Conservation (phyloP, 2,797 vertebrate genomes). For the Pyrrhura leucotis region DNA sequence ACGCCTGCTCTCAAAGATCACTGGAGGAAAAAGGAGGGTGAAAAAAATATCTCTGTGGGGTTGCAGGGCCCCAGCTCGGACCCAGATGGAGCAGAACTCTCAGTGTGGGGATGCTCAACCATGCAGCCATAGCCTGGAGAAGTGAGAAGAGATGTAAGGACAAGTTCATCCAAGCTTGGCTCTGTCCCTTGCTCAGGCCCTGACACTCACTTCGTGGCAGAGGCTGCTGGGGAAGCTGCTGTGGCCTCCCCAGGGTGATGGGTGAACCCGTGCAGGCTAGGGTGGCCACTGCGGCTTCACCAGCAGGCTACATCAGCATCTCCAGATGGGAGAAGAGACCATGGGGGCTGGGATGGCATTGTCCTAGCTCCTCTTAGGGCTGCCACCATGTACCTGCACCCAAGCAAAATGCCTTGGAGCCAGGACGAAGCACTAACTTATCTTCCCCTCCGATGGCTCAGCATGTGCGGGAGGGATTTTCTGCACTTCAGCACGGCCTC, state of each 20-base stretch:
- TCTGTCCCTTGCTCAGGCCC: not conserved
- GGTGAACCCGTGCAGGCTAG: not conserved
- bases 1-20: not conserved
- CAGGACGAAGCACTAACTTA: not conserved
- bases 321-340: not conserved
- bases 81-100: not conserved
- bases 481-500: not conserved
- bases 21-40: not conserved
- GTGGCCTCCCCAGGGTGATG: not conserved
- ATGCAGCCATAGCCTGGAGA: not conserved
- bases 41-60: not conserved
- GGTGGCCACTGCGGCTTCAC: not conserved
- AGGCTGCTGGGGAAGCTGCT: not conserved
- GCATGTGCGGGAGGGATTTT: not conserved
- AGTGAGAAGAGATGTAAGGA: not conserved
- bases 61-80: not conserved
- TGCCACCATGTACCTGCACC: not conserved
- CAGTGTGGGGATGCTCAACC: not conserved
- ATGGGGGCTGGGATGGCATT: too few species aligned
- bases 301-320: not conserved
- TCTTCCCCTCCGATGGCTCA: not conserved
- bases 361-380: not conserved
- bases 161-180: not conserved
- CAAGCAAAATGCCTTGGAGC: not conserved
- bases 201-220: not conserved